A percentile compares a stretch with the other conserved stretches of the same genome.
phyloP scores from a whole-genome alignment of 2,113 vertebrate genomes.

The Corvus hawaiiensis region DNA sequence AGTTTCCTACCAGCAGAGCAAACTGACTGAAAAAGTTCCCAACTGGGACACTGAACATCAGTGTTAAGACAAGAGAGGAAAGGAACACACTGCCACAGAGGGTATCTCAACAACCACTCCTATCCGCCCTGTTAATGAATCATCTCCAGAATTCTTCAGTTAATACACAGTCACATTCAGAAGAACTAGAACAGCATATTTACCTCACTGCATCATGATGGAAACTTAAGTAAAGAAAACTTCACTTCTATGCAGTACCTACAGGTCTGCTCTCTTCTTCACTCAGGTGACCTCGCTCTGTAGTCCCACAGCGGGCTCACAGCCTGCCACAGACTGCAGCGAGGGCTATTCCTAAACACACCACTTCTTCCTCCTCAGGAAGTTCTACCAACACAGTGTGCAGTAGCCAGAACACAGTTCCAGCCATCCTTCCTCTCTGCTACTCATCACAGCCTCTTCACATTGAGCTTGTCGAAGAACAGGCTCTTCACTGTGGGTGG shows the following conservation, averaged over 20 bases:
- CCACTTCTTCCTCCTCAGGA: not conserved
- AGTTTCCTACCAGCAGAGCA: not conserved
- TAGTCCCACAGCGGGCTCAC: not conserved
- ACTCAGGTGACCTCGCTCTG: accelerated
- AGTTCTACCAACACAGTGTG: not conserved
- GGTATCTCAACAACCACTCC: not conserved
- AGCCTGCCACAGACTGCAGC: not conserved
- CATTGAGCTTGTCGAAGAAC: not conserved
- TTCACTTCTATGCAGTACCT: not conserved
- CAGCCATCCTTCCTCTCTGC: not conserved
- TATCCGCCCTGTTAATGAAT: not conserved
- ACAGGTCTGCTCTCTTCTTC: not conserved
- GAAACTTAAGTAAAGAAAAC: not conserved
- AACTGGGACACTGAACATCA: not conserved
- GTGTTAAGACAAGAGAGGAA: not conserved
- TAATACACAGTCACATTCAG: not conserved
- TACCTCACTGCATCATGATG: not conserved
- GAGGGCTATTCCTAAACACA: not conserved
- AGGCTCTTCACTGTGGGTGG: not conserved
- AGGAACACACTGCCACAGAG: not conserved
- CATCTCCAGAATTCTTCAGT: not conserved
- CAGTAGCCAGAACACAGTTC: not conserved
- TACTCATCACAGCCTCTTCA: not conserved
- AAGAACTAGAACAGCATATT: not conserved
- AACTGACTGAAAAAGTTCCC: not conserved